Evolutionary conservation across 2,113 vertebrate genomes (phyloP).

Genomic region (Sinocyclocheilus rhinocerous): DNA sequence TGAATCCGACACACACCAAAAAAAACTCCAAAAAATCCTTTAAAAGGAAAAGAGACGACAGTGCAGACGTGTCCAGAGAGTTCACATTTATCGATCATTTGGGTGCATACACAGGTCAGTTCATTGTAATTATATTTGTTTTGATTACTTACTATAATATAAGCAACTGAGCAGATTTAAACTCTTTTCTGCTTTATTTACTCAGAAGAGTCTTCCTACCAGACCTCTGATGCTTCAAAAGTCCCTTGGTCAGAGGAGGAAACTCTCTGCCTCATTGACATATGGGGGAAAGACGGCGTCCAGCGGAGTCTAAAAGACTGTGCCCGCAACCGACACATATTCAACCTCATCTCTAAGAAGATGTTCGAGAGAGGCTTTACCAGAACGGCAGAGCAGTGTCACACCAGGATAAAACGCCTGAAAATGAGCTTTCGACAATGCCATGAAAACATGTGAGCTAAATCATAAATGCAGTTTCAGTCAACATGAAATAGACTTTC

Average conservation of each 20-base stretch:
- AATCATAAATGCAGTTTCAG: neutral
- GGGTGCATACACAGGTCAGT: constrained; percentile 76
- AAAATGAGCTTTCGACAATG: constrained; percentile 70
- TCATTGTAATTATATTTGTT: too few species aligned
- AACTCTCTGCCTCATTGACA: constrained; percentile 71
- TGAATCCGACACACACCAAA: neutral
- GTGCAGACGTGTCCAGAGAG: constrained; percentile 53
- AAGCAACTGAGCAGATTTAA: neutral
- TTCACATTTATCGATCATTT: constrained; percentile 74
- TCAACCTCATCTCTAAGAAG: constrained; percentile 72
- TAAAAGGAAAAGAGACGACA: constrained; percentile 11
- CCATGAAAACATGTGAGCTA: constrained; percentile 60
- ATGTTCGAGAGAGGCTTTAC: constrained; percentile 70
- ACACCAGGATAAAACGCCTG: constrained; percentile 74
- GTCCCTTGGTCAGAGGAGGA: constrained; percentile 76
- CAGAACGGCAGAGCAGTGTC: constrained; percentile 73
- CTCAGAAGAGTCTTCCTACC: constrained; percentile 61
- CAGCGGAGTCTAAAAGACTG: constrained; percentile 73
- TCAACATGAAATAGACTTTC: neutral
- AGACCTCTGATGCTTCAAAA: constrained; percentile 62
- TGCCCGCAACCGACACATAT: constrained; percentile 73
- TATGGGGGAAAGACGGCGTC: constrained; percentile 73
- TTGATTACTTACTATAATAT: neutral
- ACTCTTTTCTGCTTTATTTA: constrained; percentile 40
- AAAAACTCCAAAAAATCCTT: neutral